These are phyloP conservation scores for Calyptomena viridis DNA, from an alignment of 2,113 vertebrate species.

Conservation along the genomic window DNA sequence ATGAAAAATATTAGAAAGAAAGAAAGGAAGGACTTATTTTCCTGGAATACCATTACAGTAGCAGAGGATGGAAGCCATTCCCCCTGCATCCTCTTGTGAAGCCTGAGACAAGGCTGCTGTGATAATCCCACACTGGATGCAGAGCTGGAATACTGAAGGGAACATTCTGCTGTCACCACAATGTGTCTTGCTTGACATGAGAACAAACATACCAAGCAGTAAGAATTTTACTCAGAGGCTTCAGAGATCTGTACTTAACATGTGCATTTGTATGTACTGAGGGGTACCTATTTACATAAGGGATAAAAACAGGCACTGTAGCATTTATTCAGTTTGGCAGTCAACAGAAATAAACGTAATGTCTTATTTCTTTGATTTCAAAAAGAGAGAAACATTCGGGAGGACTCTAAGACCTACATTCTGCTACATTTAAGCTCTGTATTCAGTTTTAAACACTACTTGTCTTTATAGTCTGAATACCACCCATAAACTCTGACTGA, in stretches of 20 bases:
- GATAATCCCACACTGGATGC: not conserved
- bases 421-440: not conserved
- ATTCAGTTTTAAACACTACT: not conserved
- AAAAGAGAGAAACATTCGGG: not conserved
- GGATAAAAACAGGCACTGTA: not conserved
- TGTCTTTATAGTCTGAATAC: not conserved
- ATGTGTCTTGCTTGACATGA: not conserved
- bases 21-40: not conserved
- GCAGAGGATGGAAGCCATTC: not conserved
- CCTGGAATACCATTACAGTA: not conserved
- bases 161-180: not conserved
- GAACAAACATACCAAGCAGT: not conserved
- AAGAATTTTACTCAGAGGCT: not conserved
- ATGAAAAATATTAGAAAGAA: not conserved
- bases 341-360: not conserved
- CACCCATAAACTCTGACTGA: not conserved
- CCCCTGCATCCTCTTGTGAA: not conserved
- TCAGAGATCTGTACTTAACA: not conserved
- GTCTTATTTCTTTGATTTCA: not conserved
- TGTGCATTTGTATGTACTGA: not conserved
- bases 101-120: not conserved
- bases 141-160: not conserved
- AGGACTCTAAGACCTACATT: not conserved
- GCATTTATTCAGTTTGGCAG: not conserved
- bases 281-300: not conserved